Conservation (phyloP, 2,888 invertebrate genomes). For the Netelia inedita region DNA sequence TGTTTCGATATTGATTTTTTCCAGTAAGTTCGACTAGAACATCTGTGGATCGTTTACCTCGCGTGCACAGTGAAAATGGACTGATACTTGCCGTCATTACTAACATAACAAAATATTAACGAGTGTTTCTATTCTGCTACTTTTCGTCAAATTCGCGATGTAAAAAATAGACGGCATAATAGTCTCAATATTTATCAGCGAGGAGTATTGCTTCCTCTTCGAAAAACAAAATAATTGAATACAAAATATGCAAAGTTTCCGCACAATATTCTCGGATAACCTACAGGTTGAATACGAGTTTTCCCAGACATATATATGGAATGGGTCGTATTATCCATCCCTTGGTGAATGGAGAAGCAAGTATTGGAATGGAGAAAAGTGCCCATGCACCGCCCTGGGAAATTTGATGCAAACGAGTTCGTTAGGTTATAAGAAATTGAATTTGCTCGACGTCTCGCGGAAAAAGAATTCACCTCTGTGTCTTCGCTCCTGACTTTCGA, state of each 20-base stretch:
- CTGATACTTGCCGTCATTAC: too few species aligned
- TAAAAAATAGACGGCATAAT: not conserved
- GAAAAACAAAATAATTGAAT: not conserved
- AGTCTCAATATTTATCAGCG: too few species aligned
- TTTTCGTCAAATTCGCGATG: not conserved
- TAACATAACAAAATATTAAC: too few species aligned
- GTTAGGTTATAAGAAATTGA: conserved; percentile 29
- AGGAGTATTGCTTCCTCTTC: not conserved
- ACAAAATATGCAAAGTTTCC: not conserved
- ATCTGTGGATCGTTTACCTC: not conserved
- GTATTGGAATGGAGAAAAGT: not conserved
- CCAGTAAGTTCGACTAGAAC: not conserved
- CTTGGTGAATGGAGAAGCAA: not conserved
- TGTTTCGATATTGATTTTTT: conserved; percentile 3
- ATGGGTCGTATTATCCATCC: not conserved
- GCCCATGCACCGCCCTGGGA: not conserved
- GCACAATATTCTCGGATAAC: not conserved
- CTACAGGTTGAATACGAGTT: not conserved
- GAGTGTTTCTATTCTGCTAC: not conserved
- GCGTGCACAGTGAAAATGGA: too few species aligned
- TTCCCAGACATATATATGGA: not conserved
- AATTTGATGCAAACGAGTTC: conserved; percentile 25
- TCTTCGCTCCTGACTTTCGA: not conserved
- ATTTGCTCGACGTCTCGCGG: conserved; percentile 1
- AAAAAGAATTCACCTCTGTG: not conserved